Percentiles rank a stretch among this genome's conserved stretches.
These are phyloP conservation scores for Heterodera filipjevi DNA, from an alignment of 2,888 invertebrate species.

Conservation along the genomic window DNA sequence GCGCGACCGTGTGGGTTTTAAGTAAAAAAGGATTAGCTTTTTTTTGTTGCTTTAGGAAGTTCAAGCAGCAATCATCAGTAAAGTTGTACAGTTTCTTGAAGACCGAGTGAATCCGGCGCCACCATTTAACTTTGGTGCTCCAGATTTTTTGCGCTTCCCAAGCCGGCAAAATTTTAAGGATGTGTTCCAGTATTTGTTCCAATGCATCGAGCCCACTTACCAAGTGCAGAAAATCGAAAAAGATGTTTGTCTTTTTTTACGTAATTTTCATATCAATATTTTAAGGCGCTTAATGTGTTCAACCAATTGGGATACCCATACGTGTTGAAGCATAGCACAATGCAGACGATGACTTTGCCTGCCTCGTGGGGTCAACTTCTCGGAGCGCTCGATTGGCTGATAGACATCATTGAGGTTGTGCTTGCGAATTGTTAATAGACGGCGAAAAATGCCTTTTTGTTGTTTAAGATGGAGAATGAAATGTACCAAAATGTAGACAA, in stretches of 20 bases:
- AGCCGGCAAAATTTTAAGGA: slow-evolving; percentile 25
- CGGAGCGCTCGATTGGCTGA: slow-evolving; percentile 31
- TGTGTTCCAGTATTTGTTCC: slow-evolving; percentile 34
- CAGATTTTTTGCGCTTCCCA: slow-evolving; percentile 12
- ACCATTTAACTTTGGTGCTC: slow-evolving; percentile 1
- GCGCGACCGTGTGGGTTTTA: slow-evolving; percentile 17
- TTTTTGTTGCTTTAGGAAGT: slow-evolving; percentile 5
- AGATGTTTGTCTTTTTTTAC: slow-evolving; percentile 11
- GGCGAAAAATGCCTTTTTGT: too few relatives aligned
- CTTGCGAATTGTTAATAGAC: too few relatives aligned
- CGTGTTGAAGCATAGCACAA: slow-evolving; percentile 26
- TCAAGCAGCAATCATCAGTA: slow-evolving; percentile 14
- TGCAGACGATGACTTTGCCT: slow-evolving; percentile 31
- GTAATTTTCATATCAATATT: background rate
- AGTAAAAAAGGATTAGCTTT: background rate
- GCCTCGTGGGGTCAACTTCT: slow-evolving; percentile 29
- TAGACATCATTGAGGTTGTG: slow-evolving; percentile 34
- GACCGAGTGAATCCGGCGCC: slow-evolving; percentile 13
- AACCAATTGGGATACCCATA: slow-evolving; percentile 27
- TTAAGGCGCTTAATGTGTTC: slow-evolving; percentile 20
- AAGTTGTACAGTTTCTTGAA: slow-evolving; percentile 24
- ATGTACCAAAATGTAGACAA: background rate
- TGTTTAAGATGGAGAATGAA: background rate
- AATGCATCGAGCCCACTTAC: slow-evolving; percentile 21
- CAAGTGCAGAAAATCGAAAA: slow-evolving; percentile 26